These are phyloP conservation scores for Cotesia typhae DNA, from an alignment of 1,140 invertebrate genomes.

Conservation along the genomic window DNA sequence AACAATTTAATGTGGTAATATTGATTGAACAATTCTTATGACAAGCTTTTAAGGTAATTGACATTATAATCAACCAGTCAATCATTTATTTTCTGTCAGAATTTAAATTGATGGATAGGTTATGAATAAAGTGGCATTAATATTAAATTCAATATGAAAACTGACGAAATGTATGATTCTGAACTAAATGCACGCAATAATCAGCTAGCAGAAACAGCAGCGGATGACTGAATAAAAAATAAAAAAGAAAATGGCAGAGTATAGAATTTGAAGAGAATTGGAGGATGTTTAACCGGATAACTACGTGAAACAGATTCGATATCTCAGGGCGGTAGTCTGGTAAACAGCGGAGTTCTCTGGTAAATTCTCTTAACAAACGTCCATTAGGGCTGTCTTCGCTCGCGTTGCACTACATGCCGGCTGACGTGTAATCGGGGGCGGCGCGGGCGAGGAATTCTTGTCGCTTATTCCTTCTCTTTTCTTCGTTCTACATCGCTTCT, in stretches of 20 bases:
- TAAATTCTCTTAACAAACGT: conserved; percentile 51
- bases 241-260: not conserved
- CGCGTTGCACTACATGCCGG: conserved; percentile 26
- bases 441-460: conserved; percentile 35
- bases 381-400: conserved; percentile 48
- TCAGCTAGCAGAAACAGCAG: not conserved
- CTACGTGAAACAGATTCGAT: conserved; percentile 54
- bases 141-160: no score
- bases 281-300: conserved; percentile 39
- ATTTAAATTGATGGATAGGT: no score
- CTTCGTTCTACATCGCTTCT: conserved; percentile 1
- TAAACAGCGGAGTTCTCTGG: conserved; percentile 35
- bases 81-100: no score
- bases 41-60: no score
- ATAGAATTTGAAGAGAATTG: not conserved
- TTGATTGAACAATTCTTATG: no score
- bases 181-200: no score
- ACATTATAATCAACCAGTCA: no score
- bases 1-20: no score
- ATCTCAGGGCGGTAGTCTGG: conserved; percentile 43
- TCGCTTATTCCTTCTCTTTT: conserved; percentile 9
- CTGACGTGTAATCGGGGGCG: conserved; percentile 51
- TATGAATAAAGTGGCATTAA: no score
- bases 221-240: not conserved
- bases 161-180: no score